These are phyloP conservation scores for Arrhamphus sclerolepis DNA, from an alignment of 2,797 vertebrate species.

Conservation along the genomic window DNA sequence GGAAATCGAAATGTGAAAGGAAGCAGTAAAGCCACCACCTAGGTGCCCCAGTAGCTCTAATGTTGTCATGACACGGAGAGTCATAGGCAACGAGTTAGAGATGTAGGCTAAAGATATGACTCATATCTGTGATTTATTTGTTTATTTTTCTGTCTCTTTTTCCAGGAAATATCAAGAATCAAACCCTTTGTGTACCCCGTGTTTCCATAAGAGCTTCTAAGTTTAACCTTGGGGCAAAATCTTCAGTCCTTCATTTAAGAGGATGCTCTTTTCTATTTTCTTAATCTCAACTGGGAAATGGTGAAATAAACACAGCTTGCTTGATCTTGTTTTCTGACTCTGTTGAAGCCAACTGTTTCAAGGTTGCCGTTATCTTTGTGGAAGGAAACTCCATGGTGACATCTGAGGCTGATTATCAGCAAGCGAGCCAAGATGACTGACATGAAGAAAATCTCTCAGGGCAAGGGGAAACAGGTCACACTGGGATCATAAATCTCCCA, in stretches of 20 bases:
- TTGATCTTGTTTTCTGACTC: neutral
- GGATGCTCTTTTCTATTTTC: neutral
- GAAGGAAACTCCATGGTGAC: neutral
- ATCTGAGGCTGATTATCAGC: conserved; percentile 10
- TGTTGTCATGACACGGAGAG: too few species aligned
- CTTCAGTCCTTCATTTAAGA: neutral
- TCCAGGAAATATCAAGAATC: conserved; percentile 12
- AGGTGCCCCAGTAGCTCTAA: too few species aligned
- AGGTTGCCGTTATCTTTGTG: neutral
- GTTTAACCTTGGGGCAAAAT: conserved; percentile 1
- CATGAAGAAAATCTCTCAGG: too few species aligned
- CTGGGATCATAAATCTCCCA: too few species aligned
- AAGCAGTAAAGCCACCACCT: neutral
- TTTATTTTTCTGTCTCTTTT: neutral
- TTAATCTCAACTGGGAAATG: neutral
- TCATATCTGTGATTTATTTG: neutral
- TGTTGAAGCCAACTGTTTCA: neutral
- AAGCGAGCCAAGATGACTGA: too few species aligned
- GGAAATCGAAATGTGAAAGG: neutral
- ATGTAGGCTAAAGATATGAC: conserved; percentile 7
- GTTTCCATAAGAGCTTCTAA: neutral
- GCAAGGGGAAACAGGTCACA: too few species aligned
- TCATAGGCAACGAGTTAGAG: neutral
- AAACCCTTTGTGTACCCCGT: neutral
- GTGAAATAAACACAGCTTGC: neutral